Conservation (phyloP, 2,888 invertebrate genomes). For the Perdita meconis region DNA sequence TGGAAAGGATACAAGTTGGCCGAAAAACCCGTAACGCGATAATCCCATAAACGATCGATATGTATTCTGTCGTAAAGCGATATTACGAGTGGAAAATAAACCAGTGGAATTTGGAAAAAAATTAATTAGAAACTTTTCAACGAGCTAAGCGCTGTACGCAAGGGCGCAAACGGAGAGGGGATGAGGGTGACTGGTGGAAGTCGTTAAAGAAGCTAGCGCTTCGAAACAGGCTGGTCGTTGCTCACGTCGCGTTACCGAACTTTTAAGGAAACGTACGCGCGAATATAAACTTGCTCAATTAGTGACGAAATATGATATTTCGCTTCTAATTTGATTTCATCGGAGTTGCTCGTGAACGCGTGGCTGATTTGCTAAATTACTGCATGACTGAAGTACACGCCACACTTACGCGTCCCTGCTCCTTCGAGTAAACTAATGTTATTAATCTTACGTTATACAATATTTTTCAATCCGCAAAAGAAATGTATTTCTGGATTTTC, state of each 20-base stretch:
- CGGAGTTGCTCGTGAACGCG: constrained; percentile 50
- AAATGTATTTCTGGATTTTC: too few species aligned
- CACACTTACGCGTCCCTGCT: constrained; percentile 6
- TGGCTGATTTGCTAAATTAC: constrained; percentile 49
- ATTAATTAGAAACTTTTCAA: constrained; percentile 2
- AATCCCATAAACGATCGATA: neutral
- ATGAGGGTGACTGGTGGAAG: neutral
- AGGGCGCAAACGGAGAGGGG: neutral
- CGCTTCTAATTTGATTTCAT: constrained; percentile 57
- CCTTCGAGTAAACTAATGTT: constrained; percentile 24
- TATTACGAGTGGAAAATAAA: neutral
- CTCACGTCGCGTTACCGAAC: constrained; percentile 23
- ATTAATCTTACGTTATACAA: constrained; percentile 34
- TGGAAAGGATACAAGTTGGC: neutral
- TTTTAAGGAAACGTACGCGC: constrained; percentile 23
- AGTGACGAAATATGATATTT: constrained; percentile 45
- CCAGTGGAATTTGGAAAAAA: neutral
- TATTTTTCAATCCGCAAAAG: too few species aligned
- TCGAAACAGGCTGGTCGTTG: constrained; percentile 9
- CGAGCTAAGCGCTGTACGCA: neutral
- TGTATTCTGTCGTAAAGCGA: neutral
- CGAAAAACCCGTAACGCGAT: neutral
- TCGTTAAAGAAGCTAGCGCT: neutral
- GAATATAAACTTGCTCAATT: constrained; percentile 56
- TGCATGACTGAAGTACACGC: constrained; percentile 9